phyloP scores from a whole-genome alignment of 2,888 invertebrate genomes.

The Drosophila acutilabella region DNA sequence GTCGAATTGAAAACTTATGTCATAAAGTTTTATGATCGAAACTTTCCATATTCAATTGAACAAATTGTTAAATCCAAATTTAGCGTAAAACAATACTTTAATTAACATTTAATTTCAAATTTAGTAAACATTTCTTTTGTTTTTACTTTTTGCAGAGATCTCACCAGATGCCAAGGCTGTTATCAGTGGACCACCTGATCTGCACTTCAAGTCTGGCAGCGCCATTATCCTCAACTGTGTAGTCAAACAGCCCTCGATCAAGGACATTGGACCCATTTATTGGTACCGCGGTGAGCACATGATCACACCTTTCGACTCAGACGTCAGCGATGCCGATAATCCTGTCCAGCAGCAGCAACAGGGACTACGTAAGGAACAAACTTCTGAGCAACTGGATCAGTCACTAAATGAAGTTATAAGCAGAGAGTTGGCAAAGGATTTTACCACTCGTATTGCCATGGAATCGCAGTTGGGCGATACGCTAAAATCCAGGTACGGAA shows the following conservation, averaged over 20 bases:
- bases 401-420: constrained; percentile 59
- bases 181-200: constrained; percentile 88
- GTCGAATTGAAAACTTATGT: constrained; percentile 53
- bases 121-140: not conserved
- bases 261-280: constrained; percentile 89
- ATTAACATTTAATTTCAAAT: not conserved
- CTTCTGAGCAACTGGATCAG: constrained; percentile 23
- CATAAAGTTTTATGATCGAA: constrained; percentile 55
- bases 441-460: constrained; percentile 83
- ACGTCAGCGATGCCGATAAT: constrained; percentile 70
- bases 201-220: constrained; percentile 91
- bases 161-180: constrained; percentile 89
- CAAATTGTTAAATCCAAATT: constrained; percentile 28
- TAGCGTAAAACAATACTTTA: not conserved
- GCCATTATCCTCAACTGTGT: constrained; percentile 90
- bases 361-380: constrained; percentile 1
- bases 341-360: constrained; percentile 7
- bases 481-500: constrained; percentile 88
- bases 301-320: constrained; percentile 81
- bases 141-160: constrained; percentile 70
- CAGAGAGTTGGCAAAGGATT: constrained; percentile 80
- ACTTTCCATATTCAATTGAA: constrained; percentile 42
- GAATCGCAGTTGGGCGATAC: constrained; percentile 87
- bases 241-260: constrained; percentile 88
- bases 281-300: constrained; percentile 88